Base-by-base conservation (phyloP, 2,113 vertebrate species). In the Psilopsiagon aymara region DNA sequence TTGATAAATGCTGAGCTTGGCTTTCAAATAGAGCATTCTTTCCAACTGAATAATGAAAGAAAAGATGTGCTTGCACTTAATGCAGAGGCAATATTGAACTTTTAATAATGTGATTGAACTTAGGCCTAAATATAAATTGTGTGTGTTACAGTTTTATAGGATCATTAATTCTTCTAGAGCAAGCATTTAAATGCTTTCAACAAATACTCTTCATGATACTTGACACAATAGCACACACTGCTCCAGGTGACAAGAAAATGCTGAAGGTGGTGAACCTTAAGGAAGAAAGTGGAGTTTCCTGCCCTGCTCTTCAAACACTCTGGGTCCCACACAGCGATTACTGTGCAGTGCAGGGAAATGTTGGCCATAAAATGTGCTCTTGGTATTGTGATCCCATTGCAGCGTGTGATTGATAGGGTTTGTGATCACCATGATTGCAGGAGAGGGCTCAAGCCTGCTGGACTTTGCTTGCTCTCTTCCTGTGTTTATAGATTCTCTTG, bases 401-500 rank as follows among this genome's bases (percentile, higher is more conserved):
- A 97, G 98, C 91, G 91, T 95, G 97, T 99, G 98, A 99, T 99
- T 97, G 98, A 99, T 98, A 97, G 98, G 98, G 95, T 96, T 98
- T 92, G 96, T 97, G 98, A 97, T 98, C 98, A 94, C 95, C 94
- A 94, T 97, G 98, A 98, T 98, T 98, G 98, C 98, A 98, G 97
- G 97, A 98, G 97, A 88, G 96, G 98, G 96, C 98, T 98, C 98
- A 97, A 98, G 96, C 99, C 98, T 99, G 98, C 98, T 99, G 98
- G 98, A 98, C 98, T 99, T 98, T 98, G 94, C 98, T 97, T 88
- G 96, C 94, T 98, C 98, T 98, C 98, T 98, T 98, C 98, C 98
- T 99, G 98, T 99, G 94, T 98, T 97, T 98, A 89, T 60, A 88
- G 86, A 95, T 89, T 88, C 92, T 94, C 86, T 94, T 83, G 90